Base-by-base conservation (phyloP, 2,113 vertebrate species). In the Xiphorhynchus elegans region DNA sequence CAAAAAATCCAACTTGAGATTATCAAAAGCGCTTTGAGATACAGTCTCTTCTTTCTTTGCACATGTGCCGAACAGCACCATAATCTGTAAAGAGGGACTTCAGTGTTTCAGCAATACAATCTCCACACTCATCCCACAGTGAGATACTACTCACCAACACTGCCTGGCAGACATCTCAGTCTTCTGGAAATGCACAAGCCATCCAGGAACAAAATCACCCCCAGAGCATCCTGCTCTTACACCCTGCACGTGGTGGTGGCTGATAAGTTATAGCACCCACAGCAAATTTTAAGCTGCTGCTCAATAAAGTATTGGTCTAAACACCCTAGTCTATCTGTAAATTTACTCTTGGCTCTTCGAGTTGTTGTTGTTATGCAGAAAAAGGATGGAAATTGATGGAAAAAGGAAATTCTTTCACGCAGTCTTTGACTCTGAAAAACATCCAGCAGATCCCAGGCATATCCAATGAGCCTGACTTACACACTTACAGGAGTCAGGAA, bases 31-130 rank as follows among this genome's bases (percentile, higher is more conserved):
- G 0, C 29, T 87, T 42, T 29, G 29, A 70, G 19, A 39, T 14
- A 17, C 4, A 37, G 24, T 7, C 10, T 72, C 44, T 62, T 55
- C 42, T 66, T 62, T 35, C 35, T 66, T 47, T 24, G 28, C 69
- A 28, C 6, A 24, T 11, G n/a, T 25, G 20, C 35, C 0, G 0
- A 88, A 37, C 19, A 63, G 63, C 44, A 46, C 17, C 14, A 3
- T 46, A 29, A 66, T 44, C 53, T 16, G 1, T 37, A n/a, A 50
- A 62, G 49, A 2, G n/a, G 40, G 47, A 70, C 47, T 40, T 67
- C 17, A 46, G 52, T 8, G 8, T 76, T 84, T 28, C 35, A 73
- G 72, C 46, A 78, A 37, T 2, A 11, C 29, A 47, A 75, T 17
- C 52, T 63, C 70, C 44, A 39, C 1, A 0, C 13, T 67, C 21